Conservation (phyloP, 2,113 vertebrate genomes). For the Elachura formosa region DNA sequence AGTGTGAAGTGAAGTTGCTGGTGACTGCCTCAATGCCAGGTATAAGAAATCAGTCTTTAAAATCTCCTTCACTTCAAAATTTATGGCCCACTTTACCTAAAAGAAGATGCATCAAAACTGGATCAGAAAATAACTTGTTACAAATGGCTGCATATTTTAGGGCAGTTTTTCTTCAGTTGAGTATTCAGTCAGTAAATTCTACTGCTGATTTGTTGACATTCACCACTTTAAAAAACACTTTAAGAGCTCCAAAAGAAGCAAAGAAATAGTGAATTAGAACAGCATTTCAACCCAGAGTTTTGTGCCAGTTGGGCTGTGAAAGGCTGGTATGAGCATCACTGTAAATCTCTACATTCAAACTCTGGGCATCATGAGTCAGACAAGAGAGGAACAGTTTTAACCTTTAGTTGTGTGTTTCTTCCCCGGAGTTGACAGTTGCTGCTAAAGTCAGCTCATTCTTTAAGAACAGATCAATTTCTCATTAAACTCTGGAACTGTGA, state of each 20-base stretch:
- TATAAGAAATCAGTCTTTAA: constrained; percentile 41
- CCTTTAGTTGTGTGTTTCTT: neutral
- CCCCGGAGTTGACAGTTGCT: neutral
- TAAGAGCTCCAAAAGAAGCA: neutral
- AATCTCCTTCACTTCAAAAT: neutral
- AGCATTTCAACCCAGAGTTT: neutral
- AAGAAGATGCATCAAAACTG: neutral
- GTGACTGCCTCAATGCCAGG: constrained; percentile 99
- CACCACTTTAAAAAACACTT: neutral
- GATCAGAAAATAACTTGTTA: neutral
- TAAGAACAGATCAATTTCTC: neutral
- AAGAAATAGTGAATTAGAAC: neutral
- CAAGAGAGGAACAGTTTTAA: neutral
- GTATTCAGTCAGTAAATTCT: neutral
- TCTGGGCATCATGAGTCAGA: neutral
- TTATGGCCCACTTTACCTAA: neutral
- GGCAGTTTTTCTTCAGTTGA: neutral
- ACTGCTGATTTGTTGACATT: neutral
- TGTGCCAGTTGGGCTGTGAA: neutral
- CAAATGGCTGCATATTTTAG: neutral
- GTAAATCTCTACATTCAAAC: neutral
- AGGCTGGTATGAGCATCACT: neutral
- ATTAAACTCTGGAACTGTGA: neutral
- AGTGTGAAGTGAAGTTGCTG: constrained; percentile 95
- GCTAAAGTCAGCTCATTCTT: neutral